Evolutionary conservation across 2,888 invertebrate genomes (phyloP), one percentile per base, ranked within the genome.

Genomic region (Xiphydria camelus): DNA sequence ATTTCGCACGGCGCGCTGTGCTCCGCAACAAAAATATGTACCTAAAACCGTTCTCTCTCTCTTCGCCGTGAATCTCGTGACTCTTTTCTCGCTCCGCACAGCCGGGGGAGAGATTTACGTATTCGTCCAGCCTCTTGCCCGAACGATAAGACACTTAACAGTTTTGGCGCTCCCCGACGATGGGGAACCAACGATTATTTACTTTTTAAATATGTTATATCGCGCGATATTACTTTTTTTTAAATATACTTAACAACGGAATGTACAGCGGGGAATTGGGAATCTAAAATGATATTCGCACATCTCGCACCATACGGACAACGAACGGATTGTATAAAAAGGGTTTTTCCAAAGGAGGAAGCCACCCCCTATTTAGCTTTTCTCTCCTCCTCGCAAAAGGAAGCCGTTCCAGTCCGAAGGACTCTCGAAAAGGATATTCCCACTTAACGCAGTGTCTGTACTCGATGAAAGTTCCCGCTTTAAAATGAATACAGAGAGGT

Each of bases 71-170:
- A 6, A n/a, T n/a, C n/a, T 10, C 2, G 3, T 26, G 4, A 3
- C 6, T 26, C 9, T 26, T 26, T 26, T 26, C 14, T 26, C 3
- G n/a, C n/a, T n/a, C n/a, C n/a, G n/a, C n/a, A n/a, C n/a, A n/a
- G n/a, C n/a, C n/a, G n/a, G n/a, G n/a, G n/a, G 23, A 47, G 41
- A 34, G 37, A 37, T 55, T 56, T 59, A 62, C 54, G 62, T n/a
- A n/a, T 64, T 64, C 59, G 61, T 66, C 68, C 70, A 71, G 70
- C 66, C 64, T 62, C 56, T 66, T 66, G 63, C 65, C 66, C 59
- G 70, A 72, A 73, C 71, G 68, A 71, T 72, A 74, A 74, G 73
- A 74, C 73, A 74, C 73, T 71, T 70, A 74, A 73, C 69, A 73
- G 70, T 73, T 73, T 49, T 61, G 57, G 50, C 55, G 61, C 58